Evolutionary conservation across 2,113 vertebrate genomes (phyloP), one percentile per base, ranked within the genome.

Genomic region (Gracilinanus agilis): DNA sequence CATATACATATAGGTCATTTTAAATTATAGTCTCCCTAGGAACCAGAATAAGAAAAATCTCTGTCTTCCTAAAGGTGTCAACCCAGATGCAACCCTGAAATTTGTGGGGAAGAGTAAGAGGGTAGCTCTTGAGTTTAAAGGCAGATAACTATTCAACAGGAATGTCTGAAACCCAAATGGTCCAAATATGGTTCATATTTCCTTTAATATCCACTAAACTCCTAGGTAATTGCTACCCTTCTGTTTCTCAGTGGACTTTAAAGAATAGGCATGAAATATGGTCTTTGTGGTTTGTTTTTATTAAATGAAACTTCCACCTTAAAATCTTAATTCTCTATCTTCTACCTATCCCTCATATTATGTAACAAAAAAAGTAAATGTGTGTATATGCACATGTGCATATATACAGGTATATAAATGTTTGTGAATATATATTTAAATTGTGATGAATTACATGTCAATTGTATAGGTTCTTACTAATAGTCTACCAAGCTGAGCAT

Each of bases 371-470:
- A 75, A 6, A 83, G 40, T 58, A 10, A 27, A 23, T 21, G 2
- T 83, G 19, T 75, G 19, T 11, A 83, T 83, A 40, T 67, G 12
- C 27, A 34, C 0, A 40, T 40, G 9, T 83, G 16, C 6, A 23
- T 40, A 83, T 40, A 7, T 40, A 40, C n/a, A 40, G n/a, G 67
- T 40, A 2, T 83, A n/a, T n/a, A 75, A 75, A 75, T 75, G 40
- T 83, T 40, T 83, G 67, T 40, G 7, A 16, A 92, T 55, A 27
- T 94, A 96, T 93, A 90, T 93, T 93, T 98, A 97, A 97, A 96
- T 94, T 96, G 34, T 97, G 95, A 98, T 98, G 90, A 97, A 97
- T 97, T 97, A 94, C 90, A 97, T 92, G 92, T 95, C 90, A 97
- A 97, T 97, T 96, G 94, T 97, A 55, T 56, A 97, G 89, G 92